These are phyloP conservation scores for Drosophila nigricruria DNA, from an alignment of 2,888 invertebrate genomes.

Conservation along the genomic window DNA sequence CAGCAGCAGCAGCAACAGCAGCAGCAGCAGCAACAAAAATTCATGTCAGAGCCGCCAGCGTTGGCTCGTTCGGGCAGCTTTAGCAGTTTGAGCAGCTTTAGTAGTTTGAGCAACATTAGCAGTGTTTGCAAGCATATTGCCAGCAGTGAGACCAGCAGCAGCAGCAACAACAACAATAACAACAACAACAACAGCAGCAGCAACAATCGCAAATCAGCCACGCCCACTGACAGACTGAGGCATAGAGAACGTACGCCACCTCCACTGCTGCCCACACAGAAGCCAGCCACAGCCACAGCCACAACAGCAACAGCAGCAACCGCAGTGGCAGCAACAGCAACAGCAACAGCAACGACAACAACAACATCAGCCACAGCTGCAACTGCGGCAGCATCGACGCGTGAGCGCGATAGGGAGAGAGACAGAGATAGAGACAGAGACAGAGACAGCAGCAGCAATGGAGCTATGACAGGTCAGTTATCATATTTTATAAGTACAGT, in stretches of 20 bases:
- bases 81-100: slow-evolving; percentile 46
- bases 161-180: slow-evolving; percentile 27
- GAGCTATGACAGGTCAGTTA: slow-evolving; percentile 83
- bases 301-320: slow-evolving; percentile 42
- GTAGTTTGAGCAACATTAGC: slow-evolving; percentile 52
- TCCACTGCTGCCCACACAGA: slow-evolving; percentile 60
- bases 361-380: slow-evolving; percentile 48
- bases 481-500: slow-evolving; percentile 29
- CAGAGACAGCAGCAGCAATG: slow-evolving; percentile 68
- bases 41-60: slow-evolving; percentile 70
- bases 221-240: slow-evolving; percentile 48
- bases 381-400: slow-evolving; percentile 37
- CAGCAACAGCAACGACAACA: slow-evolving; percentile 37
- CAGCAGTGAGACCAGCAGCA: slow-evolving; percentile 27
- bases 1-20: slow-evolving; percentile 21
- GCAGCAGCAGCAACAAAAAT: slow-evolving; percentile 55
- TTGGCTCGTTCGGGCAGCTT: slow-evolving; percentile 70
- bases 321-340: slow-evolving; percentile 23
- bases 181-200: slow-evolving; percentile 18
- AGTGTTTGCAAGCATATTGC: slow-evolving; percentile 54
- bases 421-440: slow-evolving; percentile 46
- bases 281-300: slow-evolving; percentile 42
- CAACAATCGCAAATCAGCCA: slow-evolving; percentile 45
- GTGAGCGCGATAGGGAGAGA: slow-evolving; percentile 57
- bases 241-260: slow-evolving; percentile 62